Evolutionary conservation across 2,888 invertebrate species (phyloP).

Genomic region (Macrosiphum euphorbiae): DNA sequence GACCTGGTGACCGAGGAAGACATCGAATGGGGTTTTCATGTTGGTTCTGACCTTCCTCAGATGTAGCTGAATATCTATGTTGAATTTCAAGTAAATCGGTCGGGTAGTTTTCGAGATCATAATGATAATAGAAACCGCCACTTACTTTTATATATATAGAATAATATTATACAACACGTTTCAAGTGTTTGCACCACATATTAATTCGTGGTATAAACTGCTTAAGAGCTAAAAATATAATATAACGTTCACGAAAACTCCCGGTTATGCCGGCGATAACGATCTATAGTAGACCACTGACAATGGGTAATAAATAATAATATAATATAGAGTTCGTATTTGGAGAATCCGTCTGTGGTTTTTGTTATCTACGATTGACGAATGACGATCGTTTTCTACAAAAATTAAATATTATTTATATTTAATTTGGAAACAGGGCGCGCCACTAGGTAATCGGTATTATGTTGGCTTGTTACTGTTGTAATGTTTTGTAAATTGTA

Average conservation of each 20-base stretch:
- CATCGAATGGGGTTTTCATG: too few species aligned
- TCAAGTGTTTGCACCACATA: not conserved
- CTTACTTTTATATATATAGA: too few species aligned
- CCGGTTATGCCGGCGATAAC: too few species aligned
- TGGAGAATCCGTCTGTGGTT: not conserved
- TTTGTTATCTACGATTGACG: not conserved
- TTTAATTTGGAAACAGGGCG: slow-evolving; percentile 19
- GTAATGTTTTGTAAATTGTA: not conserved
- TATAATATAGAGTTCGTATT: not conserved
- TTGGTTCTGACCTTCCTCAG: too few species aligned
- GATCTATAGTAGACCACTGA: too few species aligned
- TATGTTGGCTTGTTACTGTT: not conserved
- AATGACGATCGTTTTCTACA: not conserved
- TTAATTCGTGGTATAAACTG: not conserved
- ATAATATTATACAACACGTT: not conserved
- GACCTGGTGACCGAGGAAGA: too few species aligned
- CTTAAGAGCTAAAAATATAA: not conserved
- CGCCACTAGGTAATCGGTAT: slow-evolving; percentile 12
- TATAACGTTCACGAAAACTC: too few species aligned
- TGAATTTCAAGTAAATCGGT: too few species aligned
- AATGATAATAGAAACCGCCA: too few species aligned
- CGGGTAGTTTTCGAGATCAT: too few species aligned
- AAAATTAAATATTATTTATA: slow-evolving; percentile 14
- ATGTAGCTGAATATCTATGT: too few species aligned
- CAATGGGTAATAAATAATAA: not conserved